phyloP scores from a whole-genome alignment of 2,797 vertebrate genomes.

The Strix occidentalis region DNA sequence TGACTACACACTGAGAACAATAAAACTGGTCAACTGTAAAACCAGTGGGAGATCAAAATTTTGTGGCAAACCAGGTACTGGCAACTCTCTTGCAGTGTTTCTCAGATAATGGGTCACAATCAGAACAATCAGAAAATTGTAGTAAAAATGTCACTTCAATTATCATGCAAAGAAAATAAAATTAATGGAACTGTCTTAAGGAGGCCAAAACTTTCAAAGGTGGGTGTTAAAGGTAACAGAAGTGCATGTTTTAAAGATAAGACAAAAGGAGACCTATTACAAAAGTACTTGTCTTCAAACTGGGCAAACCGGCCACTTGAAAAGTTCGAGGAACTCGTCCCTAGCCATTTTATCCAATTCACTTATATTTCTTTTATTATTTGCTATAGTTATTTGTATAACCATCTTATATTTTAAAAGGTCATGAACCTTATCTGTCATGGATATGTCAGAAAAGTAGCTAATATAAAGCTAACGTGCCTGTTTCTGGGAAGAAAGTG shows the following conservation, averaged over 20 bases:
- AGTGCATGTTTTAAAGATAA: neutral
- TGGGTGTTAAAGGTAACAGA: neutral
- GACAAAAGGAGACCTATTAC: neutral
- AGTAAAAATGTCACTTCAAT: neutral
- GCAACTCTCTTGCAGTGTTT: neutral
- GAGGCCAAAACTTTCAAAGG: neutral
- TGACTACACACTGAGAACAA: neutral
- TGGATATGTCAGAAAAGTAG: neutral
- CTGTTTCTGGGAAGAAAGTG: neutral
- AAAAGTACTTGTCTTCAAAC: neutral
- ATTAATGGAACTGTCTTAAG: neutral
- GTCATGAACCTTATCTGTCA: neutral
- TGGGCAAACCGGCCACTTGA: neutral
- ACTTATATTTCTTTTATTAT: neutral
- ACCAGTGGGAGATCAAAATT: neutral
- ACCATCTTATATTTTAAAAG: neutral
- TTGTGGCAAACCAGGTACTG: neutral
- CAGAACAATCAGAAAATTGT: neutral
- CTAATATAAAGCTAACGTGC: neutral
- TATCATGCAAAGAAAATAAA: neutral
- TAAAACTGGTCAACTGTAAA: conserved; percentile 11
- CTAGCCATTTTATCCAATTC: neutral
- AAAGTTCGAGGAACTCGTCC: neutral
- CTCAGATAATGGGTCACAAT: neutral
- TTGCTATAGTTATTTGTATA: neutral